phyloP scores from a whole-genome alignment of 2,113 vertebrate genomes.

The Miniopterus natalensis region DNA sequence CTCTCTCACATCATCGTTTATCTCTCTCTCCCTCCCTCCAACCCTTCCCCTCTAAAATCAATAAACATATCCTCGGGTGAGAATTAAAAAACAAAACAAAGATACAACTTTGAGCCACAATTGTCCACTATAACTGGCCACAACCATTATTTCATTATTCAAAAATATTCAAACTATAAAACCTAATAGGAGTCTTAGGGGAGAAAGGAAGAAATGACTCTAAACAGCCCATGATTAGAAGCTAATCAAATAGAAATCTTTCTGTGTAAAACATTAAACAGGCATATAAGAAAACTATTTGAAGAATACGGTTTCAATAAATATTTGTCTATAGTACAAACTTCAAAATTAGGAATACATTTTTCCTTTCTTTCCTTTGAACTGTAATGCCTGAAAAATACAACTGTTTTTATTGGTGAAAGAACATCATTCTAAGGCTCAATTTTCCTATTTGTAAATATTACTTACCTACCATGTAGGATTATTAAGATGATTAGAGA shows the following conservation, averaged over 20 bases:
- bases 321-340: background rate
- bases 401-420: background rate
- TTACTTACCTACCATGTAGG: background rate
- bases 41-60: background rate
- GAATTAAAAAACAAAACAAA: background rate
- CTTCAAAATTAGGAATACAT: conserved; percentile 8
- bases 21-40: too few species aligned
- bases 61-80: background rate
- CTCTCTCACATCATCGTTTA: background rate
- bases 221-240: background rate
- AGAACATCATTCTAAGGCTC: background rate
- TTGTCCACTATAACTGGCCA: background rate
- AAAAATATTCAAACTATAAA: conserved; percentile 30
- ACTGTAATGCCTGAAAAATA: background rate
- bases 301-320: background rate
- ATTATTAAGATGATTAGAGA: background rate
- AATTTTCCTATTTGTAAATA: conserved; percentile 22
- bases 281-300: conserved; percentile 12
- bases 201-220: background rate
- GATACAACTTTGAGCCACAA: background rate
- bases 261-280: background rate
- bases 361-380: conserved; percentile 29
- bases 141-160: background rate
- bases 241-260: conserved; percentile 13
- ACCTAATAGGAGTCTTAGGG: background rate